Evolutionary conservation across 2,888 invertebrate genomes (phyloP).

Genomic region (Onchidella celtica): DNA sequence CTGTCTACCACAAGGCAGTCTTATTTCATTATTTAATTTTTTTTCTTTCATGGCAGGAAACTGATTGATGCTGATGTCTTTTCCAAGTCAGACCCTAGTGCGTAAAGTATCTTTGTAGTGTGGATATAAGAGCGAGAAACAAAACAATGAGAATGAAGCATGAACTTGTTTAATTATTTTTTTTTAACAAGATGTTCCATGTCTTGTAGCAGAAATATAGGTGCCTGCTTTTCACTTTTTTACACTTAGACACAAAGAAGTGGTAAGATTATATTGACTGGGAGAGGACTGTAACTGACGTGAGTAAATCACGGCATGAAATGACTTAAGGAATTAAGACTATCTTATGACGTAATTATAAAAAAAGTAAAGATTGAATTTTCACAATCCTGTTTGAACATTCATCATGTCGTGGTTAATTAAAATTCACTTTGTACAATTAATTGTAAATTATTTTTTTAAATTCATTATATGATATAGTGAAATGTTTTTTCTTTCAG

Average conservation of each 20-base stretch:
- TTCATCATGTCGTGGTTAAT: too few species aligned
- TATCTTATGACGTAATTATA: too few species aligned
- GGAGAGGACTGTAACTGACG: too few species aligned
- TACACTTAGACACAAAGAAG: too few species aligned
- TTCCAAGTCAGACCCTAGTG: conserved; percentile 79
- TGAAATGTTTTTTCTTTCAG: conserved; percentile 33
- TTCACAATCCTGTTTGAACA: too few species aligned
- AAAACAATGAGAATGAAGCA: background rate
- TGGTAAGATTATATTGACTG: too few species aligned
- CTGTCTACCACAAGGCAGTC: background rate
- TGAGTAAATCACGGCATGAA: too few species aligned
- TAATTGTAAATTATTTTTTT: background rate
- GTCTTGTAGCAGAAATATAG: too few species aligned
- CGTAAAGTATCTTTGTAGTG: conserved; percentile 52
- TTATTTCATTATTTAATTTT: conserved; percentile 53
- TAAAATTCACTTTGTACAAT: background rate
- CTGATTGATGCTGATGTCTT: conserved; percentile 78
- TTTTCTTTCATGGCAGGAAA: too few species aligned
- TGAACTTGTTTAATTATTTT: background rate
- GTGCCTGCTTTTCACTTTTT: background rate
- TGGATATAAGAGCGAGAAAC: background rate
- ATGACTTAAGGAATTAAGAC: too few species aligned
- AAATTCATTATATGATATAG: background rate
- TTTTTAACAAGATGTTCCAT: background rate
- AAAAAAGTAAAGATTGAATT: too few species aligned